Base-by-base conservation (phyloP, 1,140 invertebrate species). In the Euborellia annulipes region DNA sequence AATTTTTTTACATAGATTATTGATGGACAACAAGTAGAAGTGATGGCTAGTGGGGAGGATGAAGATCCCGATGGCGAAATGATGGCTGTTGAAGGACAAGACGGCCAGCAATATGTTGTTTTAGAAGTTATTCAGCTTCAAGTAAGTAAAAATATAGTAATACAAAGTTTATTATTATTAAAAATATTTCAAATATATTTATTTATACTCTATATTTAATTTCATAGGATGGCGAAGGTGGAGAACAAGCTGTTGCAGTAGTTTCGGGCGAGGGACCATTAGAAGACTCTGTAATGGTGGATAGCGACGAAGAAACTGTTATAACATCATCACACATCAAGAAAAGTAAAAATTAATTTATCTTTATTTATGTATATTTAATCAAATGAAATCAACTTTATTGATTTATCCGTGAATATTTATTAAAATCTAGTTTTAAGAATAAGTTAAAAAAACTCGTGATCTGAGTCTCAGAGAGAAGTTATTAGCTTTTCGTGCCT, bases 91-190 rank as follows among this genome's bases (percentile, higher is more conserved):
- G 74, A 80, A 58, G 76, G 81, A 54, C 69, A 74, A 51, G 82
- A 86, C 61, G 83, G 82, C 1, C 79, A 86, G 47, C 82, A 87
- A 54, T 89, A 87, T 52, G 85, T 89, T 4, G 85, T 89, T 9
- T 62, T 89, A 3, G 82, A 89, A 66, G 84, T 89, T 9, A 85
- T 87, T 43, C 82, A 88, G 53, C 61, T 85, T 11, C 75, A 75
- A 36, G 83, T 83, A 49, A 76, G 75, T 49, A 57, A 53, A 3
- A 63, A 65, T 45, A 61, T 63, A 50, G 62, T 65, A 52, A 38
- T 22, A 43, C 40, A 36, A 19, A 27, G 34, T 38, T 7, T 6
- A 20, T 41, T 36, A 23, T 2, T 16, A 16, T 7, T 27, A 27
- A 4, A 20, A 27, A 18, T 39, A 47, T 21, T 41, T 36, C 46